Evolutionary conservation across 2,797 vertebrate species (phyloP).

Genomic region (Geotrypetes seraphini): DNA sequence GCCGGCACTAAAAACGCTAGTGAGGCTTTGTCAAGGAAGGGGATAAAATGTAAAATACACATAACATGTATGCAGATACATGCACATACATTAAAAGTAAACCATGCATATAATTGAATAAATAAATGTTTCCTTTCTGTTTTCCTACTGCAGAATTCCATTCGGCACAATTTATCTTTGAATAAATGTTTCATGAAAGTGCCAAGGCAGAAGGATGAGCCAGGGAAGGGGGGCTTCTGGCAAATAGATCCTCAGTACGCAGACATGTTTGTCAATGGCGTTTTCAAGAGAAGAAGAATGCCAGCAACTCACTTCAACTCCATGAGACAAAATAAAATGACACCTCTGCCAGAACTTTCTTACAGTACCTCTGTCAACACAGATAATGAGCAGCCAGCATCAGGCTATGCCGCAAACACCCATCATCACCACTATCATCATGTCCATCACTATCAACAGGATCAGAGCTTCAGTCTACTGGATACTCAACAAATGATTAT

Average conservation of each 20-base stretch:
- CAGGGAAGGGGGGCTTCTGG: constrained; percentile 75
- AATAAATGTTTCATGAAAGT: constrained; percentile 84
- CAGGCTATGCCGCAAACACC: constrained; percentile 22
- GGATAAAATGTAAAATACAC: too few relatives aligned
- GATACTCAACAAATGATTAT: constrained; percentile 7
- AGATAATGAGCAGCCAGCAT: background rate
- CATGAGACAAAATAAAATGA: constrained; percentile 49
- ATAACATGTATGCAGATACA: too few relatives aligned
- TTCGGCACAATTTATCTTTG: constrained; percentile 75
- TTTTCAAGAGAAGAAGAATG: constrained; percentile 70
- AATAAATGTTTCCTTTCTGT: too few relatives aligned
- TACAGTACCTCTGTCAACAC: constrained; percentile 16
- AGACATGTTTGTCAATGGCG: constrained; percentile 75
- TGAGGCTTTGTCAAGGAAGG: too few relatives aligned
- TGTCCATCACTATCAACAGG: constrained; percentile 23
- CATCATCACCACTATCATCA: background rate
- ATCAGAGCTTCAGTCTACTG: background rate
- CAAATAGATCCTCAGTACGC: constrained; percentile 72
- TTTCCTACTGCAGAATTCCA: constrained; percentile 69
- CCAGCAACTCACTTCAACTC: constrained; percentile 55
- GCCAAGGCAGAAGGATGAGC: constrained; percentile 71
- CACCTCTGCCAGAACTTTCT: background rate
- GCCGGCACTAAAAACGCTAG: too few relatives aligned
- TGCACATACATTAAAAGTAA: too few relatives aligned
- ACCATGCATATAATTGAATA: too few relatives aligned